These are phyloP conservation scores for Cantharis rustica DNA, from an alignment of 2,888 invertebrate species.

Conservation along the genomic window DNA sequence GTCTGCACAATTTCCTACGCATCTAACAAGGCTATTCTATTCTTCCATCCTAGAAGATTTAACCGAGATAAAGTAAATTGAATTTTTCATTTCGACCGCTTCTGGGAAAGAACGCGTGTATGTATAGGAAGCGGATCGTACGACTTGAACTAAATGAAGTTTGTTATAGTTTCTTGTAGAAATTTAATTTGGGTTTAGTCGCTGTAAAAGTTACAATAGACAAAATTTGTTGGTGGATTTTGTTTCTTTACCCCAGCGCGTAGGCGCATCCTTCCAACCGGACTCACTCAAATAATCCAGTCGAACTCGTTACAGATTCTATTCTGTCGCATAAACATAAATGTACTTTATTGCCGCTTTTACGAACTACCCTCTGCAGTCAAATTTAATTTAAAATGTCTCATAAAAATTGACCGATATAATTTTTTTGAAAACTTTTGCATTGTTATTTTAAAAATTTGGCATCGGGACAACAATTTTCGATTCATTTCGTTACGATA, in stretches of 20 bases:
- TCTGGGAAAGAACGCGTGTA: slow-evolving; percentile 32
- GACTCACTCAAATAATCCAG: slow-evolving; percentile 40
- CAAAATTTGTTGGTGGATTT: slow-evolving; percentile 34
- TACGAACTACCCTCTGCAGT: slow-evolving; percentile 50
- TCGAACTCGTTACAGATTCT: slow-evolving; percentile 42
- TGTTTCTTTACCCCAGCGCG: slow-evolving; percentile 14
- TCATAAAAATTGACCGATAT: slow-evolving; percentile 48
- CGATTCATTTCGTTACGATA: not conserved
- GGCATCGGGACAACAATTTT: not conserved
- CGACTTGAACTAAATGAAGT: slow-evolving; percentile 42
- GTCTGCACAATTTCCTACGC: slow-evolving; percentile 25
- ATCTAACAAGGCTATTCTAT: slow-evolving; percentile 38
- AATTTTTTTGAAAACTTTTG: slow-evolving; percentile 14
- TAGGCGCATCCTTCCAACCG: slow-evolving; percentile 4
- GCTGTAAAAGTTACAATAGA: slow-evolving; percentile 38
- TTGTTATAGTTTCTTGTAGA: slow-evolving; percentile 37
- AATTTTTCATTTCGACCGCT: slow-evolving; percentile 45
- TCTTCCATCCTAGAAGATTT: slow-evolving; percentile 41
- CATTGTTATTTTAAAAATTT: not conserved
- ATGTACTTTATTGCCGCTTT: slow-evolving; percentile 50
- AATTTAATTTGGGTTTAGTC: slow-evolving; percentile 39
- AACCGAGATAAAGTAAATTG: slow-evolving; percentile 47
- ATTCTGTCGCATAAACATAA: slow-evolving; percentile 49
- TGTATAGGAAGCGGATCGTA: slow-evolving; percentile 36
- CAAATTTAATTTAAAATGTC: slow-evolving; percentile 52